phyloP scores from a whole-genome alignment of 2,888 invertebrate genomes.

The Dicyrtomina minuta region DNA sequence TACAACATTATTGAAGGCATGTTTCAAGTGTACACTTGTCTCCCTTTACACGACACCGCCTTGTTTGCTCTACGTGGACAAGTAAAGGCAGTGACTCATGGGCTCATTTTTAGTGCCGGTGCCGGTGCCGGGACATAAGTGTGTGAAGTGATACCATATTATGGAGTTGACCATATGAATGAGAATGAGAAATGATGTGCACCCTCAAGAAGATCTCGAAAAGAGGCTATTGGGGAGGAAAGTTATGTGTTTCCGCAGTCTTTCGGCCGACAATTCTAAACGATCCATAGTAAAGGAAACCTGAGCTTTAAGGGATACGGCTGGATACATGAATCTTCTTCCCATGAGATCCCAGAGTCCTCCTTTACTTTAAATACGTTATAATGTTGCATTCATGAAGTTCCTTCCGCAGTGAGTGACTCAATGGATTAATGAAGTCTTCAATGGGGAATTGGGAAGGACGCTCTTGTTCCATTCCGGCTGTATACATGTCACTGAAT shows the following conservation, averaged over 20 bases:
- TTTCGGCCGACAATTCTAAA: constrained; percentile 36
- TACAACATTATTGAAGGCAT: constrained; percentile 25
- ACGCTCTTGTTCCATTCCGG: neutral
- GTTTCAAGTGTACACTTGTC: constrained; percentile 25
- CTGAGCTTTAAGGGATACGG: constrained; percentile 45
- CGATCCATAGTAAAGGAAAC: constrained; percentile 44
- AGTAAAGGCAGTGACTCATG: neutral
- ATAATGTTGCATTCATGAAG: constrained; percentile 8
- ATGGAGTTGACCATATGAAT: too few relatives aligned
- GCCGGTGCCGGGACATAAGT: too few relatives aligned
- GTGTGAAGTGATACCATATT: too few relatives aligned
- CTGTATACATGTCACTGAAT: too few relatives aligned
- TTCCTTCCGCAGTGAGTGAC: neutral
- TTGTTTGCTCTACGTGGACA: constrained; percentile 36
- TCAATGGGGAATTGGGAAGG: constrained; percentile 1
- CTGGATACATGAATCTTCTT: constrained; percentile 39
- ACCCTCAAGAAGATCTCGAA: neutral
- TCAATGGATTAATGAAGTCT: neutral
- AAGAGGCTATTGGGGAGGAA: neutral
- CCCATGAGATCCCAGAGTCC: constrained; percentile 11
- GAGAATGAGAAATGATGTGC: neutral
- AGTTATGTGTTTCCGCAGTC: constrained; percentile 5
- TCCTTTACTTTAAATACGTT: constrained; percentile 19
- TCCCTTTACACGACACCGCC: constrained; percentile 28
- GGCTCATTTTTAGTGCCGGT: neutral